Evolutionary conservation across 2,113 vertebrate species (phyloP), one percentile per base, ranked within the genome.

Genomic region (Rhipidura dahli): DNA sequence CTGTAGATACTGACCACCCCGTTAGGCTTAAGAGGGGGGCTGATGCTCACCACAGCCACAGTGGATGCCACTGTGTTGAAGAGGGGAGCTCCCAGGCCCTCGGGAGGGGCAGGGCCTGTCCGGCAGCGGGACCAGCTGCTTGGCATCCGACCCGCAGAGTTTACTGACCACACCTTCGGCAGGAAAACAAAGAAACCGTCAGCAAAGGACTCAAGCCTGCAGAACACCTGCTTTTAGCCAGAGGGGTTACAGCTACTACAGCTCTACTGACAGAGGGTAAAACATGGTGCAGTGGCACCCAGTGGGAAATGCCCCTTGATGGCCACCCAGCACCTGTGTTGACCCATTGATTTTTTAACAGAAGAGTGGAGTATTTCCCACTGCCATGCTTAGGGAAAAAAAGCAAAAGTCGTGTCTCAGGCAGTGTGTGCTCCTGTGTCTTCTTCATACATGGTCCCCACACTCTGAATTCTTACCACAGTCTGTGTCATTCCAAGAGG

Each of bases 1-100:
- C 98, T 98, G 97, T 99, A 99, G 80, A 99, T 98, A 86, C 97
- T 99, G 94, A 99, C 70, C 24, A 99, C 93, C 20, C 99, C 99
- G 0, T 99, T 99, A 81, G 99, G 98, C 73, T 90, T 98, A 27
- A 81, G 80, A 12, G 99, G 99, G 63, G 98, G 95, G 11, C 64
- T 98, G 94, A 99, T 99, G 86, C 97, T 98, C 96, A 98, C 98
- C 56, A 99, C 97, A 2, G 98, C 99, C 45, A 98, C 98, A 4
- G 99, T 99, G 37, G 99, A 98, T 0, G 98, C 98, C 65, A 99
- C 96, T 0, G 16, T 96, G 28, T 97, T 96, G 69, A 99, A 98
- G 26, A 89, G 59, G 39, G 99, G 99, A 4, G 96, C 94, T 54
- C 59, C 73, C 64, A 99, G 88, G 18, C 98, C 99, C 94, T 99